Evolutionary conservation across 1,140 invertebrate species (phyloP).

Genomic region (Sitodiplosis mosellana): DNA sequence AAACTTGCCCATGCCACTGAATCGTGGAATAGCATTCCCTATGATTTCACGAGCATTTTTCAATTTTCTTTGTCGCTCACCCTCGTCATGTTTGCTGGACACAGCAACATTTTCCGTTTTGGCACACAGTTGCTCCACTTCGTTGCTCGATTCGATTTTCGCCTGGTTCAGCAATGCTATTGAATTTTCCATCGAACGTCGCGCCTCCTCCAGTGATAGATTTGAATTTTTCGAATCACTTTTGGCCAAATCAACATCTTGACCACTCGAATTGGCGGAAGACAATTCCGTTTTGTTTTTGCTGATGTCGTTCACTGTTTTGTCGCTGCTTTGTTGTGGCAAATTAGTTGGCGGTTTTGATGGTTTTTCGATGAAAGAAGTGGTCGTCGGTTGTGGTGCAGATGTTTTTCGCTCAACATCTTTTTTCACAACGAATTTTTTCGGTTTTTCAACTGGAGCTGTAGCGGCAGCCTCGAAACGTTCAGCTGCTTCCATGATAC

Average conservation of each 20-base stretch:
- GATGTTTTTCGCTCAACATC: conserved; percentile 63
- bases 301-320: too few relatives aligned
- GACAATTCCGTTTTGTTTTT: too few relatives aligned
- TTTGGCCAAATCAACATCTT: conserved; percentile 6
- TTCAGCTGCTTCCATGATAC: conserved; percentile 50
- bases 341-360: conserved; percentile 7
- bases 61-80: conserved; percentile 28
- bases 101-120: conserved; percentile 22
- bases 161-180: conserved; percentile 26
- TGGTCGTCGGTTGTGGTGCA: conserved; percentile 29
- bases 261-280: too few relatives aligned
- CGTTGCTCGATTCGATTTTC: conserved; percentile 22
- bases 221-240: conserved; percentile 20
- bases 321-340: conserved; percentile 1
- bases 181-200: conserved; percentile 27
- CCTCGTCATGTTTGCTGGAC: conserved; percentile 9
- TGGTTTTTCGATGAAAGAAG: conserved; percentile 7
- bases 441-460: conserved; percentile 38
- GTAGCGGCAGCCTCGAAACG: conserved; percentile 39
- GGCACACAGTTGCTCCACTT: conserved; percentile 23
- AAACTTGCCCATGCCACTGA: conserved; percentile 9
- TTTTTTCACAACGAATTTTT: conserved; percentile 63
- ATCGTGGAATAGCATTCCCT: conserved; percentile 29
- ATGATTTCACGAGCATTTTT: conserved; percentile 36
- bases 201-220: conserved; percentile 20